These are phyloP conservation scores for Leuciscus idus DNA, from an alignment of 2,113 vertebrate species.

Conservation along the genomic window DNA sequence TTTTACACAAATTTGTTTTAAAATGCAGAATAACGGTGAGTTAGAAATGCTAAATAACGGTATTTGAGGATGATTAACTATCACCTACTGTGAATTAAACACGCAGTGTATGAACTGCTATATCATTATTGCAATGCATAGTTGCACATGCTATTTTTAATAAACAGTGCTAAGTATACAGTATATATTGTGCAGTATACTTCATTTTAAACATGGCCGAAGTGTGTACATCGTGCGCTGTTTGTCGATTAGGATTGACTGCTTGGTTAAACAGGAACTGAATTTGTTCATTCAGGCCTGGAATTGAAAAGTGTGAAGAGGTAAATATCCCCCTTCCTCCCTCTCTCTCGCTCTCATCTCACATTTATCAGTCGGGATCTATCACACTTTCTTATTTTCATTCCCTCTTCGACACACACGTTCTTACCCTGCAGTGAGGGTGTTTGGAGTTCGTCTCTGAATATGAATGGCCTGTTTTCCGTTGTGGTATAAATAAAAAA, in stretches of 20 bases:
- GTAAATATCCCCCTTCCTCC: conserved; percentile 22
- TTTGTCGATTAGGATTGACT: conserved; percentile 44
- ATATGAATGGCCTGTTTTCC: conserved; percentile 41
- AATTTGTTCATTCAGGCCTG: conserved; percentile 50
- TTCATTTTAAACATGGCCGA: neutral
- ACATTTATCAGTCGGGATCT: conserved; percentile 43
- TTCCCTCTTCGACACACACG: conserved; percentile 25
- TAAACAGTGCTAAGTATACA: neutral
- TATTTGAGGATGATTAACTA: too few species aligned
- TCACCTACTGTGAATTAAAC: neutral
- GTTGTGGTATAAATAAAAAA: neutral
- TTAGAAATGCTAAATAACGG: too few species aligned
- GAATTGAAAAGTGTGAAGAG: conserved; percentile 47
- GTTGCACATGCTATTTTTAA: neutral
- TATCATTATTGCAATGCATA: neutral
- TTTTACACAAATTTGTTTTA: too few species aligned
- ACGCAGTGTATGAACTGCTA: neutral
- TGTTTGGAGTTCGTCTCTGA: conserved; percentile 37
- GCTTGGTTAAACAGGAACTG: conserved; percentile 53
- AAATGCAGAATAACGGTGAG: too few species aligned
- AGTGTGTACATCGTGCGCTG: neutral
- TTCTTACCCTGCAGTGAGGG: conserved; percentile 10
- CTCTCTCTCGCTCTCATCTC: conserved; percentile 26
- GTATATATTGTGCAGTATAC: neutral
- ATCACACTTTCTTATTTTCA: conserved; percentile 43